Base-by-base conservation (phyloP, 2,797 vertebrate species). In the Scyliorhinus canicula region DNA sequence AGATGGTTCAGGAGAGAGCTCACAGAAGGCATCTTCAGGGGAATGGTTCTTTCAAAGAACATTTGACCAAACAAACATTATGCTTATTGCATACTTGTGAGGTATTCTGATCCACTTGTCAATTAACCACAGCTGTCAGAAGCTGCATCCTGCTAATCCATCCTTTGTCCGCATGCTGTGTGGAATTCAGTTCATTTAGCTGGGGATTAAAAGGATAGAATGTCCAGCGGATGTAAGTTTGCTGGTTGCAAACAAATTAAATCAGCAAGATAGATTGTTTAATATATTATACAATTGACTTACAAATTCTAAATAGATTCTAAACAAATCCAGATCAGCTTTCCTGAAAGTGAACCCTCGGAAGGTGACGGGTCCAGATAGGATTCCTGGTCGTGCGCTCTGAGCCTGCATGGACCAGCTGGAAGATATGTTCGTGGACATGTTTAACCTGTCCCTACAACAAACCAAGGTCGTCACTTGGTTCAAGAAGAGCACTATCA, bases 61-160 rank as follows among this genome's bases (percentile, higher is more conserved):
- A 12, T 52, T 52, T 93, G 67, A 74, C 93, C 67, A 50, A 93
- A 69, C 91, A 93, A 93, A 74, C 67, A 74, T 93, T 93, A 71
- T 93, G 47, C 47, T 93, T 93, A 31, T 12, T 69, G 65, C 47
- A 52, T 67, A 71, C 44, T 93, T 93, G 28, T 93, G 65, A 65
- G 47, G 65, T 93, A 93, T 93, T 52, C 67, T 71, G 93, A 71
- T 71, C 47, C 44, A 71, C 93, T 52, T 93, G 65, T 93, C 93
- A 67, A 93, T 52, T 50, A 52, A 67, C 65, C 47, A 71, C 47
- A 52, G 67, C 65, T 93, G 93, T 50, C 93, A 52, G 67, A 50
- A 52, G 47, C 65, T 50, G 50, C 44, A 71, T 71, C 28, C 67
- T 93, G 12, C 65, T 93, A 71, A 71, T 93, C 93, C 93, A 93